Evolutionary conservation across 2,797 vertebrate species (phyloP).

Genomic region (Lepidocolaptes lacrymiger): DNA sequence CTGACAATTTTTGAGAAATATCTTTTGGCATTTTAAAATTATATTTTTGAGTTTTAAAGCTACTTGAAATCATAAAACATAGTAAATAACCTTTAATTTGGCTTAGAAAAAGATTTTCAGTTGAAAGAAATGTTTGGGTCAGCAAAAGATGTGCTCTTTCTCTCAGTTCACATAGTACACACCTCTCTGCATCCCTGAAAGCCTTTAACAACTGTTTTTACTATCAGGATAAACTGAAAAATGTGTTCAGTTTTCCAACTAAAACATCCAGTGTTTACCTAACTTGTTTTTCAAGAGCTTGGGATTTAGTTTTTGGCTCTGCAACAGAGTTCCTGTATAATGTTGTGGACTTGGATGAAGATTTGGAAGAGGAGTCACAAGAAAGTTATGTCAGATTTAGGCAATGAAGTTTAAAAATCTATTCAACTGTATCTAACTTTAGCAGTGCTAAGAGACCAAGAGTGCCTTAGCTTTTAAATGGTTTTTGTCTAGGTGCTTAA

Average conservation of each 20-base stretch:
- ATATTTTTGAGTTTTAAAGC: neutral
- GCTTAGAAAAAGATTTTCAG: neutral
- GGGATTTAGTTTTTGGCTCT: constrained; percentile 6
- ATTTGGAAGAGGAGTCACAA: neutral
- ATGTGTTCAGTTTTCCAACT: constrained; percentile 25
- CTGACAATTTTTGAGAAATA: neutral
- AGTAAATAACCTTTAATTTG: neutral
- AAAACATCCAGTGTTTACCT: neutral
- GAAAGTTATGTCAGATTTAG: neutral
- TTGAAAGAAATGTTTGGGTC: neutral
- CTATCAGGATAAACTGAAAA: neutral
- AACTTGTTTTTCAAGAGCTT: neutral
- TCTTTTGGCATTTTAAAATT: neutral
- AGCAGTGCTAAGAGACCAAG: neutral
- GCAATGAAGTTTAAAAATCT: neutral
- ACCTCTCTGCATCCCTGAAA: neutral
- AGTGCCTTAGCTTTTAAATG: neutral
- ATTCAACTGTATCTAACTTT: neutral
- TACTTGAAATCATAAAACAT: neutral
- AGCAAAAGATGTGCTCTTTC: neutral
- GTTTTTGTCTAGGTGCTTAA: neutral
- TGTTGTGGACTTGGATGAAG: neutral
- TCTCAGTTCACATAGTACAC: neutral
- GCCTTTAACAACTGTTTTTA: constrained; percentile 3
- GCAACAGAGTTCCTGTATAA: neutral